These are phyloP conservation scores for Scomber japonicus DNA, from an alignment of 2,113 vertebrate species.

Conservation along the genomic window DNA sequence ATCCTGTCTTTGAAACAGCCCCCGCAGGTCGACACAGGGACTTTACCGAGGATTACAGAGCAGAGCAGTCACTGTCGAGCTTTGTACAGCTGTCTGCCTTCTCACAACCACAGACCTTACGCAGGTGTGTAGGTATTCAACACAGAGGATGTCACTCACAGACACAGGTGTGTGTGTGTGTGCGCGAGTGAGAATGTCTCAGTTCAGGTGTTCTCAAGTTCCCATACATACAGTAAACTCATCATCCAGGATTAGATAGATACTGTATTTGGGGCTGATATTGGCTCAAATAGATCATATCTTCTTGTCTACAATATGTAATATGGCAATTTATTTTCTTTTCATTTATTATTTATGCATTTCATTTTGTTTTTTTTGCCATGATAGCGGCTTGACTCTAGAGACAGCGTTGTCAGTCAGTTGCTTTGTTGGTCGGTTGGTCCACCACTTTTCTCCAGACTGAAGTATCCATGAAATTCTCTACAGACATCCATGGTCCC, in stretches of 20 bases:
- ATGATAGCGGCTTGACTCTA: too few species aligned
- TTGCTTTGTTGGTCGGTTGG: too few species aligned
- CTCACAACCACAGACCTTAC: constrained; percentile 58
- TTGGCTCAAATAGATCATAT: background rate
- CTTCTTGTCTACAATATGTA: background rate
- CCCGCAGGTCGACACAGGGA: constrained; percentile 44
- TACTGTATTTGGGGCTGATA: constrained; percentile 17
- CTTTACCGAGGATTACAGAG: constrained; percentile 60
- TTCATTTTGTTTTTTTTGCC: too few species aligned
- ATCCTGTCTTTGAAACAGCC: constrained; percentile 55
- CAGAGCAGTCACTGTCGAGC: constrained; percentile 37
- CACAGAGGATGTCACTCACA: constrained; percentile 43
- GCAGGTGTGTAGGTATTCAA: constrained; percentile 64
- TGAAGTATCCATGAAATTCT: too few species aligned
- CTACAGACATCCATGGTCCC: too few species aligned
- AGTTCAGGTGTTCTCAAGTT: constrained; percentile 50
- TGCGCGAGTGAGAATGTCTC: background rate
- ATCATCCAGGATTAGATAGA: constrained; percentile 25
- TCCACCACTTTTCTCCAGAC: too few species aligned
- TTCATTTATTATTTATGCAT: background rate
- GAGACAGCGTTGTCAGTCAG: too few species aligned
- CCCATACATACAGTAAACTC: constrained; percentile 9
- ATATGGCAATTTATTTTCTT: background rate
- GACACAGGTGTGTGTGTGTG: constrained; percentile 46
- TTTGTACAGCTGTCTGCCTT: constrained; percentile 73